Base-by-base conservation (phyloP, 2,797 vertebrate genomes). In the Dromococcyx pavoninus region DNA sequence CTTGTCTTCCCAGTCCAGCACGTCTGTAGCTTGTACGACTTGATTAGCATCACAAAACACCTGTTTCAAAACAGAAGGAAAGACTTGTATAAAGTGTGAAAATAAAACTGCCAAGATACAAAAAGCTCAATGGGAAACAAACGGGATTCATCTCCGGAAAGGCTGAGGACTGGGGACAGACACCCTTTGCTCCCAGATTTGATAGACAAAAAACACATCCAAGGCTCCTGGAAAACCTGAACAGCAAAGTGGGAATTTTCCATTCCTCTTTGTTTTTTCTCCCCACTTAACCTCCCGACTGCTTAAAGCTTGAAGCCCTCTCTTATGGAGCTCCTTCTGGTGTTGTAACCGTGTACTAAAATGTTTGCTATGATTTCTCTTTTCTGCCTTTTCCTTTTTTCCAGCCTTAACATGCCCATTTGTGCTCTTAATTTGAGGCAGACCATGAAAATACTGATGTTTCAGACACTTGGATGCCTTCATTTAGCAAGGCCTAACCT, bases 1-100 rank as follows among this genome's bases (percentile, higher is more conserved):
- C 86, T 98, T 98, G 93, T 99, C 98, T 82, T 98, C 98, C 99
- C 99, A 99, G 88, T 99, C 98, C 87, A 99, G 98, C 84, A 99
- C 97, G 4, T 99, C 99, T 5, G 98, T 94, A 80, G 98, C 97
- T 69, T 64, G 96, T 30, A 97, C 96, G 28, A 95, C 98, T 54
- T 97, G 98, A 71, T 96, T 96, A 94, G 98, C 97, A 32, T 98
- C 98, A 97, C 98, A 99, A 83, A 98, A 97, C 79, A 99, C 98
- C 99, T 99, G 98, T 96, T 92, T 51, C 23, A 13, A 94, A 87
- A 97, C 85, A 97, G 73, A 93, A 95, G 57, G 84, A 37, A 73
- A 97, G 46, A 69, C 94, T 76, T 60, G 89, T 30, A 61, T 61
- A 1, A 95, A 90, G 28, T 25, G 13, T 57, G 66, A 67, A n/a